Conservation (phyloP, 2,888 invertebrate genomes). For the Eurois occulta region DNA sequence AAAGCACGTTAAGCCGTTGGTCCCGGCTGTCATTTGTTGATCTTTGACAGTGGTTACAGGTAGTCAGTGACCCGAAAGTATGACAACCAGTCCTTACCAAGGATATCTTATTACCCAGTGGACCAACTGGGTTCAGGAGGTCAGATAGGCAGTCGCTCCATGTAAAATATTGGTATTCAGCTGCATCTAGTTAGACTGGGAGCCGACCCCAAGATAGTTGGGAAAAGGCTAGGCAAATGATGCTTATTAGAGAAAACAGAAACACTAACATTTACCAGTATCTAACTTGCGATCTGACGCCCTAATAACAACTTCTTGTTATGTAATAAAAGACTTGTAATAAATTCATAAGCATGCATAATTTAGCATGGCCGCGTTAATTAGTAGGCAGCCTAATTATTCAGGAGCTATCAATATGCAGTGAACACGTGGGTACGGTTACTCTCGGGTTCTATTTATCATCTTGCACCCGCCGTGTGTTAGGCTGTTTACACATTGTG, state of each 20-base stretch:
- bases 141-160: too few species aligned
- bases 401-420: slow-evolving; percentile 74
- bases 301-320: slow-evolving; percentile 8
- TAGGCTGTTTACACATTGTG: slow-evolving; percentile 52
- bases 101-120: too few species aligned
- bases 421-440: slow-evolving; percentile 59
- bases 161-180: too few species aligned
- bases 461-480: slow-evolving; percentile 54
- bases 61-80: too few species aligned
- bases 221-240: too few species aligned
- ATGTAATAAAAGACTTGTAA: slow-evolving; percentile 35
- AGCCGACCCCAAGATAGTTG: too few species aligned
- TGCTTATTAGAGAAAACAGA: neutral
- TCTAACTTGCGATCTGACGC: slow-evolving; percentile 28
- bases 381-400: slow-evolving; percentile 67
- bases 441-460: slow-evolving; percentile 59
- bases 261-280: neutral
- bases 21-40: too few species aligned
- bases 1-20: too few species aligned
- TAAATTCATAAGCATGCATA: slow-evolving; percentile 55
- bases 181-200: too few species aligned
- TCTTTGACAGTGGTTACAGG: too few species aligned
- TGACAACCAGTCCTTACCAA: too few species aligned
- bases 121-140: too few species aligned
- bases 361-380: slow-evolving; percentile 53